Evolutionary conservation across 2,113 vertebrate genomes (phyloP).

Genomic region (Quiscalus mexicanus): DNA sequence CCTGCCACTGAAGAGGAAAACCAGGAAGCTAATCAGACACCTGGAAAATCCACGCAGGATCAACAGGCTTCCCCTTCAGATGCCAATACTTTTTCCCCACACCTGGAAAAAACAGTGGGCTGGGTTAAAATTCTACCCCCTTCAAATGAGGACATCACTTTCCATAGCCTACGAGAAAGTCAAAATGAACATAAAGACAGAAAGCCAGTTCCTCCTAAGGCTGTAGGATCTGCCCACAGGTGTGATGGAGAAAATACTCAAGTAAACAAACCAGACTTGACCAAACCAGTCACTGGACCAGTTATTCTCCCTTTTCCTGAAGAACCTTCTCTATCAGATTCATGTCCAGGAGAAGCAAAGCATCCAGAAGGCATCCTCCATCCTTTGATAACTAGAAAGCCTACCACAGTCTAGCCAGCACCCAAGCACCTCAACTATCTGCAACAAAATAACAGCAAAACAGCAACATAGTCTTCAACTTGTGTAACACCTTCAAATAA

Average conservation of each 20-base stretch:
- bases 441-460: background rate
- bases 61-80: background rate
- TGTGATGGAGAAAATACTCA: background rate
- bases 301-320: slow-evolving; percentile 65
- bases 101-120: slow-evolving; percentile 16
- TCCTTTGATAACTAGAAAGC: slow-evolving; percentile 11
- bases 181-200: background rate
- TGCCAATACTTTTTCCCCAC: background rate
- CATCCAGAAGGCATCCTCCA: background rate
- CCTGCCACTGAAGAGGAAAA: background rate
- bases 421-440: background rate
- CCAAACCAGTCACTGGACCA: background rate
- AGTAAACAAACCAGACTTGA: background rate
- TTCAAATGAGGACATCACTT: background rate
- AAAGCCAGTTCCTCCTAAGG: background rate
- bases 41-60: background rate
- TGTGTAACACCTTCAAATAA: background rate
- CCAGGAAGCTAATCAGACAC: background rate
- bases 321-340: background rate
- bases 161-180: background rate
- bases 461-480: background rate
- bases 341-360: slow-evolving; percentile 64
- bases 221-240: background rate
- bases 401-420: background rate
- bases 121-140: slow-evolving; percentile 26